Conservation (phyloP, 2,113 vertebrate species). For the Amazona guildingii region DNA sequence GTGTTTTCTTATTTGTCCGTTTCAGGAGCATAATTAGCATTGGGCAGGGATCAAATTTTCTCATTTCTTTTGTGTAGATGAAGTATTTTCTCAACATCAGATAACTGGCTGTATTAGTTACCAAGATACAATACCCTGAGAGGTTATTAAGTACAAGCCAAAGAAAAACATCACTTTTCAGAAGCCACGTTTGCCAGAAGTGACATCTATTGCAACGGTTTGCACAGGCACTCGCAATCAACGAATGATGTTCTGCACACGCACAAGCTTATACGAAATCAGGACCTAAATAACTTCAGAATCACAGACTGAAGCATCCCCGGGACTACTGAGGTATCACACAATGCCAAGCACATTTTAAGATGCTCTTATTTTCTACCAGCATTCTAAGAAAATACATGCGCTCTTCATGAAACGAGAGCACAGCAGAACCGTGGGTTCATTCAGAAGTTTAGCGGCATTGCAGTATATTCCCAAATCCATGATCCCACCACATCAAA, state of each 20-base stretch:
- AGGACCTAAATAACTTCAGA: not conserved
- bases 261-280: not conserved
- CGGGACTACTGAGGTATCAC: not conserved
- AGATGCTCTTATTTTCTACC: not conserved
- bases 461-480: not conserved
- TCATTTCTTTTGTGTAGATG: not conserved
- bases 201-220: not conserved
- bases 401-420: not conserved
- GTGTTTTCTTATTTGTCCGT: not conserved
- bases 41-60: not conserved
- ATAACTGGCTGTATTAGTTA: not conserved
- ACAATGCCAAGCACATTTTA: not conserved
- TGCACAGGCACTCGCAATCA: not conserved
- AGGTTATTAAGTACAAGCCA: not conserved
- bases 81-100: not conserved
- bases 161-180: not conserved
- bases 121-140: not conserved
- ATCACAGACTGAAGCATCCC: not conserved
- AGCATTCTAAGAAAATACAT: not conserved
- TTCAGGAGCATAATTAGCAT: not conserved
- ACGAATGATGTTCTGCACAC: not conserved
- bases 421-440: not conserved
- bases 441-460: not conserved
- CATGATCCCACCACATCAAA: slow-evolving; percentile 53
- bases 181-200: not conserved